Evolutionary conservation across 1,140 invertebrate genomes (phyloP), one percentile per base, ranked within the genome.

Genomic region (Drosophila quadrilineata): DNA sequence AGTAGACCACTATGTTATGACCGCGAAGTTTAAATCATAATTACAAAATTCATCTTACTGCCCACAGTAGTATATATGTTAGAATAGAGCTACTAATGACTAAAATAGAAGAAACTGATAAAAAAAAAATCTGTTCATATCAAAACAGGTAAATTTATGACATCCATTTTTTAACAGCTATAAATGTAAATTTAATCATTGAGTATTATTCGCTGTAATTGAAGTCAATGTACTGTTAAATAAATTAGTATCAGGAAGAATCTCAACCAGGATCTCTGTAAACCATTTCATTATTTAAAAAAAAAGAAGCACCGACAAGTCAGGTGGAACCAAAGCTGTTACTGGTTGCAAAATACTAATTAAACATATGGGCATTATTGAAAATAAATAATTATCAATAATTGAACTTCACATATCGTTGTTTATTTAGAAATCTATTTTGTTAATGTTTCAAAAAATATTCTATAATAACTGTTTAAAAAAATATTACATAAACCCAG

Each of bases 361-460:
- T 33, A 59, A 43, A 67, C 38, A 46, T 63, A 5, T 19, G 6
- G 45, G 21, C 43, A 38, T 49, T 21, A 28, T 10, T 33, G 8
- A 10, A 19, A 28, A 19, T 28, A 36, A 21, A 3, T 40, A 40
- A 9, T 59, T 29, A 21, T 31, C 24, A 45, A 45, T 38, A 53
- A 63, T 65, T 73, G 64, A 73, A 69, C 54, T 64, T 75, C 45
- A 79, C 66, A 86, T 86, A 86, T 86, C 67, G 66, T 66, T 74
- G 60, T 57, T 57, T 58, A 48, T 68, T 68, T 71, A 49, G 56
- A 22, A 33, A 58, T 31, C 46, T 46, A 40, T 43, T 75, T 50
- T 56, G 57, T 62, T 62, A 8, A 54, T 53, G 49, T 69, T 75
- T 50, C 48, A 84, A 45, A 50, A 50, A 58, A 63, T 21, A 53